Base-by-base conservation (phyloP, 2,797 vertebrate species). In the Sebastes umbrosus region DNA sequence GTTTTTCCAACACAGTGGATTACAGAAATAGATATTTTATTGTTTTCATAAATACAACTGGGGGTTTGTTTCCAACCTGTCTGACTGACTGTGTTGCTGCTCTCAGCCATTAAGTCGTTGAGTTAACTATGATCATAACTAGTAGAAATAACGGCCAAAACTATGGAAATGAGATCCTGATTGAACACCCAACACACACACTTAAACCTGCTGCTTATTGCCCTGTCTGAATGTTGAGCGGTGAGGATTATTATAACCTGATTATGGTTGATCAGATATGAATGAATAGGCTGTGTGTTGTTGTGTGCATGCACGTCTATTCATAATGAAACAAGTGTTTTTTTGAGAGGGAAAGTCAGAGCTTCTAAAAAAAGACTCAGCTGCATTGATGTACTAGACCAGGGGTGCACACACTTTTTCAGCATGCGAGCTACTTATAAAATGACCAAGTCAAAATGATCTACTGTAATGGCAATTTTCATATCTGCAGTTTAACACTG, bases 201-300 rank as follows among this genome's bases (percentile, higher is more conserved):
- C 39, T 24, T 64, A 58, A 68, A 36, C 70, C 55, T 52, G 46
- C 2, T 25, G 78, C 69, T 84, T 75, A 55, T 32, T 73, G 69
- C 24, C 7, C n/a, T 66, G 54, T 79, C 14, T 69, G 25, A 69
- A 29, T 69, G 83, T 63, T 76, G 58, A 88, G 71, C 67, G 3
- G 16, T 60, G 9, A 67, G 68, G 68, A 80, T 85, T 75, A 80
- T 62, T 84, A 27, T 84, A 84, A 91, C 87, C 79, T 74, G 80
- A 90, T 87, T 85, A 85, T 12, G 24, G 25, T 36, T 70, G 69
- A 83, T 83, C 80, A 68, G 75, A 62, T 77, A 63, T 46, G 69
- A 85, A 81, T 75, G 55, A 72, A 70, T 29, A 36, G 70, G 46
- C 27, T 73, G n/a, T 59, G 36, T 69, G 69, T 58, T 24, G 69